A percentile compares a stretch with the other conserved stretches of the same genome.
Evolutionary conservation across 2,888 invertebrate species (phyloP).

Genomic region (Lymantria monacha): DNA sequence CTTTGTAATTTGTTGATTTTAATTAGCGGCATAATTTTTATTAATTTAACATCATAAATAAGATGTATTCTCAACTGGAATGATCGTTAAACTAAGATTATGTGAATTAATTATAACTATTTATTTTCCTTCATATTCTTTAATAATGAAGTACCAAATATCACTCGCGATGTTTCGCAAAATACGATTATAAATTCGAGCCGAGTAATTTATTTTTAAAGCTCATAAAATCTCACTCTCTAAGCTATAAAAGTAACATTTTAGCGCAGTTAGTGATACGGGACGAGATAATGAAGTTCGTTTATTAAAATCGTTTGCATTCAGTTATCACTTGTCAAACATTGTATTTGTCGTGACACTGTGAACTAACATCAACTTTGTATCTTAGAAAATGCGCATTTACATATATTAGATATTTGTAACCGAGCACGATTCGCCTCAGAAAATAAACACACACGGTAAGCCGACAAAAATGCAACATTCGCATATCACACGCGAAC

Average conservation of each 20-base stretch:
- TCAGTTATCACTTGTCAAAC: slow-evolving; percentile 66
- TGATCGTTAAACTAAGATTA: slow-evolving; percentile 12
- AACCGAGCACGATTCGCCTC: slow-evolving; percentile 48
- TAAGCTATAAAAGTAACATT: slow-evolving; percentile 77
- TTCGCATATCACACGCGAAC: slow-evolving; percentile 69
- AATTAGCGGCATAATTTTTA: slow-evolving; percentile 22
- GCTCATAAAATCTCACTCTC: slow-evolving; percentile 79
- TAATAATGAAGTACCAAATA: slow-evolving; percentile 65
- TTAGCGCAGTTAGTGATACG: slow-evolving; percentile 65
- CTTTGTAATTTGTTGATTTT: slow-evolving; percentile 32
- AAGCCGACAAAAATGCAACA: slow-evolving; percentile 54
- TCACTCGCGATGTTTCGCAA: slow-evolving; percentile 62
- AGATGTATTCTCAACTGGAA: too few relatives aligned
- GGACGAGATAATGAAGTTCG: slow-evolving; percentile 51
- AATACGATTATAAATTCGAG: slow-evolving; percentile 62
- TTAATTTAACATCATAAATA: too few relatives aligned
- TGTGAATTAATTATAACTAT: slow-evolving; percentile 40
- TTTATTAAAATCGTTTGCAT: slow-evolving; percentile 51
- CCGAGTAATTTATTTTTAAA: slow-evolving; percentile 76
- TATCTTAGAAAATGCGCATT: slow-evolving; percentile 49
- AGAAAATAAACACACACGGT: slow-evolving; percentile 62
- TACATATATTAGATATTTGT: slow-evolving; percentile 54
- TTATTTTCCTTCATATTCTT: slow-evolving; percentile 55
- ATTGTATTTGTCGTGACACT: slow-evolving; percentile 67
- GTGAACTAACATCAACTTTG: slow-evolving; percentile 52